Percentiles rank a stretch among this genome's conserved stretches.
phyloP scores from a whole-genome alignment of 2,888 invertebrate species.

The Dasysyrphus tricinctus region DNA sequence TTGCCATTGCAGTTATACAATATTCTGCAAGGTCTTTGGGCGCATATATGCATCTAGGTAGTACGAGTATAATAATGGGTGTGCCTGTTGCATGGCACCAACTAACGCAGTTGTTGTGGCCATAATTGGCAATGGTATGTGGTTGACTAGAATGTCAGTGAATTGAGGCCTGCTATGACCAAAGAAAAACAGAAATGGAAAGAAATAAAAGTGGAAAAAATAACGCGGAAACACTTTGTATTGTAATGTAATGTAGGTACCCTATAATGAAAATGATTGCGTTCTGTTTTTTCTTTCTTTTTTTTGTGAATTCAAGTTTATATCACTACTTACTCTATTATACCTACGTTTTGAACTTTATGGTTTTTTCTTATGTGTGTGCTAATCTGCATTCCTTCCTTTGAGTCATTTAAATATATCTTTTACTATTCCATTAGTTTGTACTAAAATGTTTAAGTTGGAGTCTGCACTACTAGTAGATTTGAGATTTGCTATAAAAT shows the following conservation, averaged over 20 bases:
- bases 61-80: conserved; percentile 50
- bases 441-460: neutral
- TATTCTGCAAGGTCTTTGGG: conserved; percentile 62
- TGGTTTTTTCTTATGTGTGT: neutral
- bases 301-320: conserved; percentile 18
- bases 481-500: neutral
- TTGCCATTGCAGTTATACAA: conserved; percentile 25
- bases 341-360: conserved; percentile 11
- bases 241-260: conserved; percentile 32
- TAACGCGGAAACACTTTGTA: conserved; percentile 50
- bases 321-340: conserved; percentile 4
- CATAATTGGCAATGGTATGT: conserved; percentile 67
- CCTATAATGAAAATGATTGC: conserved; percentile 35
- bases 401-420: neutral
- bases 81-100: conserved; percentile 41
- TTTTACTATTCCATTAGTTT: neutral
- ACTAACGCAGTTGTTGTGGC: conserved; percentile 42
- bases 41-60: neutral
- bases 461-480: too few species aligned
- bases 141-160: conserved; percentile 64
- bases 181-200: conserved; percentile 19
- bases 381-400: neutral
- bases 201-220: conserved; percentile 4
- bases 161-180: conserved; percentile 26
- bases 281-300: conserved; percentile 11